Evolutionary conservation across 2,113 vertebrate species (phyloP).

Genomic region (Trochalopteron elliotii): DNA sequence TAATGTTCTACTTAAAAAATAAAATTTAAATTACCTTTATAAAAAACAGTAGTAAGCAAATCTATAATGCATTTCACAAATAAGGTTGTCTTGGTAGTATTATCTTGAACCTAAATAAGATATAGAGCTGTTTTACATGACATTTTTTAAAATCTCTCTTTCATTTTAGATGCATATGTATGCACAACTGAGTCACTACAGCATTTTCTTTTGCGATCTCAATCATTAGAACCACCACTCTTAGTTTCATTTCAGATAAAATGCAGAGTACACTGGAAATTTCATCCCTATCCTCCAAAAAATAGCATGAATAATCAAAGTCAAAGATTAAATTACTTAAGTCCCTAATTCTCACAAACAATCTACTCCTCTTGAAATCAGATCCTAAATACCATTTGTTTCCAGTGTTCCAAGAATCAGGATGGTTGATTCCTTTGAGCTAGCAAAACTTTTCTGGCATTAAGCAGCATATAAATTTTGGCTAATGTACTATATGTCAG

Average conservation of each 20-base stretch:
- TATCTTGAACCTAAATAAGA: neutral
- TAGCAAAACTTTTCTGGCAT: neutral
- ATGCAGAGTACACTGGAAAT: neutral
- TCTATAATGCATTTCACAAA: neutral
- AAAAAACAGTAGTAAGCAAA: neutral
- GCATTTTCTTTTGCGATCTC: neutral
- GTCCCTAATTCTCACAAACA: neutral
- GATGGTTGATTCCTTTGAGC: neutral
- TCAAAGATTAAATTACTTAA: neutral
- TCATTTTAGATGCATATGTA: neutral
- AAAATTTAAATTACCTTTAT: neutral
- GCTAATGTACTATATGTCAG: neutral
- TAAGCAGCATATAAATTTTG: neutral
- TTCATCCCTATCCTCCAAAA: neutral
- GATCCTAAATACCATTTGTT: neutral
- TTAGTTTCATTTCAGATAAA: neutral
- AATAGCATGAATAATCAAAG: neutral
- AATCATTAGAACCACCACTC: neutral
- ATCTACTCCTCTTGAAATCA: neutral
- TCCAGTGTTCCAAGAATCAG: neutral
- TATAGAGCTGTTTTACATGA: neutral
- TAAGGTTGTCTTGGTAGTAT: neutral
- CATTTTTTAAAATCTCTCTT: neutral
- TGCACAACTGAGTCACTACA: neutral
- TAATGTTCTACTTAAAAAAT: neutral